A percentile compares a stretch with the other conserved stretches of the same genome.
Conservation (phyloP, 35 echinoderm and acorn worm species). For the Lytechinus pictus region DNA sequence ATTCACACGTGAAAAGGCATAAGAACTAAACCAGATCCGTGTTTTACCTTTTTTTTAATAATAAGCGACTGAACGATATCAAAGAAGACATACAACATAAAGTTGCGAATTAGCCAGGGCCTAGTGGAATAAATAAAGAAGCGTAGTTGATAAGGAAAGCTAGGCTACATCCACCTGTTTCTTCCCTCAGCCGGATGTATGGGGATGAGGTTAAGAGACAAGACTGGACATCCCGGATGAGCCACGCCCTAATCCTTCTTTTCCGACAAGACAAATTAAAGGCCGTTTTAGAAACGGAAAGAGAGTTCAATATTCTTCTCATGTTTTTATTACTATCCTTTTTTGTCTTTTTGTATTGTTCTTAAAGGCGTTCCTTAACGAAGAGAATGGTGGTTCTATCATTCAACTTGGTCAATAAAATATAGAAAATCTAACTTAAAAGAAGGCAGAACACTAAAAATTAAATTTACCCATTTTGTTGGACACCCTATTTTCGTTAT, state of each 20-base stretch:
- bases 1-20: neutral
- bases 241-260: slow-evolving; percentile 29
- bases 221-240: slow-evolving; percentile 35
- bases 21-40: neutral
- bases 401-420: neutral
- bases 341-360: no score
- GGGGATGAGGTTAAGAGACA: slow-evolving; percentile 20
- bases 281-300: neutral
- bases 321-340: no score
- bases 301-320: neutral
- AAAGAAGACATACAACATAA: no score
- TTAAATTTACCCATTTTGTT: no score
- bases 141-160: neutral
- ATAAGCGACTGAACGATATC: no score
- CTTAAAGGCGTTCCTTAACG: no score
- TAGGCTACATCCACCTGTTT: slow-evolving; percentile 6
- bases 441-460: neutral
- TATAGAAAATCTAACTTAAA: neutral
- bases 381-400: neutral
- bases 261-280: slow-evolving; percentile 22
- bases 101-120: neutral
- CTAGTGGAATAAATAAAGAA: slow-evolving; percentile 7
- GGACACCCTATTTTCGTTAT: no score
- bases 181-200: neutral
- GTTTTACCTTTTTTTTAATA: no score